Evolutionary conservation across 2,113 vertebrate species (phyloP).

Genomic region (Corynorhinus townsendii): DNA sequence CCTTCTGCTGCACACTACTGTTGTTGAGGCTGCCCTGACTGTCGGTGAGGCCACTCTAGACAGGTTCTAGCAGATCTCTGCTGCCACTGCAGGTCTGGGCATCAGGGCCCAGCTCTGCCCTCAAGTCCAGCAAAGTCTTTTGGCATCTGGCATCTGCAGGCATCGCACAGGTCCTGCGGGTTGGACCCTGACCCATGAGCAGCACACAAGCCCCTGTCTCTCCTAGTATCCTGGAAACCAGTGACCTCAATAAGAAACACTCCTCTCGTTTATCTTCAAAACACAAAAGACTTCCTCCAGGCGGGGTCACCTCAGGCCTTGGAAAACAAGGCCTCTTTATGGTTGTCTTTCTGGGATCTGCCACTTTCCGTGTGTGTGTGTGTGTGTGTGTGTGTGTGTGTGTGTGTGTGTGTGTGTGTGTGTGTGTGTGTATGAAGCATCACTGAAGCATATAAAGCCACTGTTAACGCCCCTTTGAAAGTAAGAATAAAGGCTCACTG

Average conservation of each 20-base stretch:
- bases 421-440: not conserved
- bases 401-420: not conserved
- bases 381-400: not conserved
- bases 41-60: not conserved
- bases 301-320: not conserved
- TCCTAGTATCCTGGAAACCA: not conserved
- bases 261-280: not conserved
- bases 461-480: not conserved
- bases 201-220: not conserved
- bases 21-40: not conserved
- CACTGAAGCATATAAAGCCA: not conserved
- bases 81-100: not conserved
- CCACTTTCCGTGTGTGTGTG: not conserved
- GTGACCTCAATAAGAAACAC: not conserved
- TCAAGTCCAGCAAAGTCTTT: not conserved
- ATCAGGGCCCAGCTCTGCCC: not conserved
- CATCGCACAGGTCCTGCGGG: not conserved
- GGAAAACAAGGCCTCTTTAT: not conserved
- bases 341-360: not conserved
- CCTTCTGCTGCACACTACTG: too few relatives aligned
- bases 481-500: not conserved
- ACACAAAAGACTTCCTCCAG: not conserved
- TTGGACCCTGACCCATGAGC: not conserved
- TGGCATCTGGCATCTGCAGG: not conserved
- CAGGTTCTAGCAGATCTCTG: not conserved